phyloP scores from a whole-genome alignment of 1,140 invertebrate species.

The Papilio dardanus region DNA sequence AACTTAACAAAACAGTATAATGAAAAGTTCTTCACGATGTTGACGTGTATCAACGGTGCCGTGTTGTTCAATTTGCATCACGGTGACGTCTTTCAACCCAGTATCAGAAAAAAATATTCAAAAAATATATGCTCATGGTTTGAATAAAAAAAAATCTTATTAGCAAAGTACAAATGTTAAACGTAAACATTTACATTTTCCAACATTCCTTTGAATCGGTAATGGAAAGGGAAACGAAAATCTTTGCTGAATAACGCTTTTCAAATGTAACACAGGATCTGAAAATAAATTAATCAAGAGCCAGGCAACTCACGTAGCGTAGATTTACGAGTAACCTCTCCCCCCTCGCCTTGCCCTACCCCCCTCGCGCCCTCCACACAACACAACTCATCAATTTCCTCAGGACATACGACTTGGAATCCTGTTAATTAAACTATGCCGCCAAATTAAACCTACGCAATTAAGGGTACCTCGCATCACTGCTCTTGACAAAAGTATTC shows the following conservation, averaged over 20 bases:
- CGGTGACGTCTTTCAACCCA: too few relatives aligned
- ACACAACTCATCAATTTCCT: constrained; percentile 78
- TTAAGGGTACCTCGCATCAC: constrained; percentile 42
- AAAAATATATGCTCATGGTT: neutral
- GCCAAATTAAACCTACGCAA: constrained; percentile 68
- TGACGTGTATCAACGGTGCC: too few relatives aligned
- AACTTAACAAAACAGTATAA: neutral
- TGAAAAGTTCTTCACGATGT: neutral
- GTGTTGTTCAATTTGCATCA: too few relatives aligned
- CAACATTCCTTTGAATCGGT: constrained; percentile 12
- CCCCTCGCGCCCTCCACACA: constrained; percentile 47
- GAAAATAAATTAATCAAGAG: constrained; percentile 71
- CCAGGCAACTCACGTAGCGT: constrained; percentile 59
- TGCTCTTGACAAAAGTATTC: constrained; percentile 41
- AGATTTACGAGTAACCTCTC: constrained; percentile 67
- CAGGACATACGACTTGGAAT: constrained; percentile 71
- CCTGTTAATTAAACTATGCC: constrained; percentile 79
- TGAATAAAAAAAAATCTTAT: neutral
- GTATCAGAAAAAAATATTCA: neutral
- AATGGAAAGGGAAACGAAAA: constrained; percentile 29
- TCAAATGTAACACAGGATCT: constrained; percentile 53
- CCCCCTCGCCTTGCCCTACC: constrained; percentile 15
- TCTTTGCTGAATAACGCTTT: constrained; percentile 41
- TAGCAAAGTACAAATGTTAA: neutral
- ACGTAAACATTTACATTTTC: constrained; percentile 24